Evolutionary conservation across 2,113 vertebrate genomes (phyloP).

Genomic region (Isurus oxyrinchus): DNA sequence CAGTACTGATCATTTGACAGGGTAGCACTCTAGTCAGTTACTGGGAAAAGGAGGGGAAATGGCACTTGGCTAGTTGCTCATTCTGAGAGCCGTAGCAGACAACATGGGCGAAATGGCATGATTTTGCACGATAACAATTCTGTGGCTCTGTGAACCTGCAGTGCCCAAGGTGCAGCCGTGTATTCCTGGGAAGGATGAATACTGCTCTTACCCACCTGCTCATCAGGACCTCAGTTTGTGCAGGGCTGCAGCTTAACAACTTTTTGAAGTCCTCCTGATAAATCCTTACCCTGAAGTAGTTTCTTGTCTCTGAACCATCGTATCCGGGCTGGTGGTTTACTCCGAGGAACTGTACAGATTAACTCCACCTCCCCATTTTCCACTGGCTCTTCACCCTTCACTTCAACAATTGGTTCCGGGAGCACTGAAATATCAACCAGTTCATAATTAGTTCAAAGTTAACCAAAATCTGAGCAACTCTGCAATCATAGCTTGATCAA

Average conservation of each 20-base stretch:
- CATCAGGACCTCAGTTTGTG: background rate
- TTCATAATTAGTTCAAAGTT: background rate
- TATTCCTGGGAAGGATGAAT: too few relatives aligned
- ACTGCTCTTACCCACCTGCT: too few relatives aligned
- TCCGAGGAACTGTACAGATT: conserved; percentile 69
- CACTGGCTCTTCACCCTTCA: conserved; percentile 68
- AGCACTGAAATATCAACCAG: conserved; percentile 52
- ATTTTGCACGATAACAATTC: too few relatives aligned
- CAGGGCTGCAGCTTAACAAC: background rate
- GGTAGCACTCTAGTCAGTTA: too few relatives aligned
- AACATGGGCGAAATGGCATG: too few relatives aligned
- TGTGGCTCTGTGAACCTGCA: too few relatives aligned
- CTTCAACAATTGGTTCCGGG: conserved; percentile 72
- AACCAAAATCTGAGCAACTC: background rate
- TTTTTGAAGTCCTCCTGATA: background rate
- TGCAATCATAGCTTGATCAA: background rate
- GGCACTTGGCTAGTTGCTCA: too few relatives aligned
- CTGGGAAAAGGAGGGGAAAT: too few relatives aligned
- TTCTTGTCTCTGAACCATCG: conserved; percentile 72
- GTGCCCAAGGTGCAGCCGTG: too few relatives aligned
- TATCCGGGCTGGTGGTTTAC: conserved; percentile 71
- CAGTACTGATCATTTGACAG: too few relatives aligned
- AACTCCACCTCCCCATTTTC: conserved; percentile 78
- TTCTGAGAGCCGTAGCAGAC: too few relatives aligned
- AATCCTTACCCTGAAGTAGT: conserved; percentile 66